Base-by-base conservation (phyloP, 2,113 vertebrate species). In the Sinocyclocheilus anophthalmus region DNA sequence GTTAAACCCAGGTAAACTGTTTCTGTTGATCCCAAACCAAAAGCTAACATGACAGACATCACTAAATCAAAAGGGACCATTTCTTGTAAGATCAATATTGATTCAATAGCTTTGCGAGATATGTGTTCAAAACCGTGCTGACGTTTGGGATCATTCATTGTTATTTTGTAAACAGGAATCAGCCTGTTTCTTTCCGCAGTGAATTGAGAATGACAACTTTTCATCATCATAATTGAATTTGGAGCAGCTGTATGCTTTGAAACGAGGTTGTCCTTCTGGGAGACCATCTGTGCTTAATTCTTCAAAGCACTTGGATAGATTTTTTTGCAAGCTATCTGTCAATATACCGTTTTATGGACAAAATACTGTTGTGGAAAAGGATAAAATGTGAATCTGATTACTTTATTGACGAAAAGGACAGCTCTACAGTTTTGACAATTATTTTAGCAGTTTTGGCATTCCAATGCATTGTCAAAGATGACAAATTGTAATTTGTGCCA, bases 101-200 rank as follows among this genome's bases (percentile, higher is more conserved):
- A 80, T 80, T 48, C 6, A 30, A 81, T 67, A 81, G 11, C 14
- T 2, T 9, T 65, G 8, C 77, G 24, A 81, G 59, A 67, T 81
- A 65, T 30, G 16, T 4, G 37, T 61, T 42, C 33, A 79, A 61
- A 79, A 79, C 50, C 2, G 1, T 50, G 33, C 55, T 59, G 77
- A 80, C 39, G 4, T 26, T 5, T 45, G 37, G 16, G 61, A 67
- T 72, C 37, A 72, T 42, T 81, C 59, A 30, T 67, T 81, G 77
- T 63, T 65, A 5, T 67, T 20, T 12, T 48, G 63, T 82, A 70
- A 82, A 82, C 80, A 82, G 45, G 63, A 82, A 50, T 83, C 81
- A 37, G 81, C 63, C 79, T 81, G 79, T 67, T 81, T 67, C 79
- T 70, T 53, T 83, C 81, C 65, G 22, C 63, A 50, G 65, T 70